Evolutionary conservation across 2,113 vertebrate species (phyloP).

Genomic region (Gambusia affinis): DNA sequence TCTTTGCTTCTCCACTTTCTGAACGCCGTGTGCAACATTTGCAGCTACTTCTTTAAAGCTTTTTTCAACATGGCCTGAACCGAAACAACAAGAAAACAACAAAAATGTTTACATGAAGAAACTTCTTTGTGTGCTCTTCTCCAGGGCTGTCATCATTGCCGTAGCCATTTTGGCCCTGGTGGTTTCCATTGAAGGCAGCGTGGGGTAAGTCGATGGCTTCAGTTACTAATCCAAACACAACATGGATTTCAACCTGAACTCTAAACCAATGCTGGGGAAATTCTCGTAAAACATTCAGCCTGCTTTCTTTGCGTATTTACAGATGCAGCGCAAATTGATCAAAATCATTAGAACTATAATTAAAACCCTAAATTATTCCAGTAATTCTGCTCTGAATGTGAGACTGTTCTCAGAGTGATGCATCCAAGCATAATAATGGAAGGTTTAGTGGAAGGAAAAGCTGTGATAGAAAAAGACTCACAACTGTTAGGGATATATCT

Average conservation of each 20-base stretch:
- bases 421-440: not conserved
- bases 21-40: not conserved
- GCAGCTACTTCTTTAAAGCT: not conserved
- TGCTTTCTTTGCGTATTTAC: not conserved
- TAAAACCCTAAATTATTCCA: no score
- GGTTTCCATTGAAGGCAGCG: constrained; percentile 54
- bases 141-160: constrained; percentile 57
- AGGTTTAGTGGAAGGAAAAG: not conserved
- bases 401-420: not conserved
- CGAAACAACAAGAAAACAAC: no score
- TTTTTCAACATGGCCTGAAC: not conserved
- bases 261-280: not conserved
- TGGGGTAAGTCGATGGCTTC: constrained; percentile 68
- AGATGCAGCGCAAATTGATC: not conserved
- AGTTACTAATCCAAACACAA: not conserved
- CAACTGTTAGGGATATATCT: not conserved
- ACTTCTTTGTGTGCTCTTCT: constrained; percentile 6
- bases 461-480: not conserved
- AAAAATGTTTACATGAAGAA: not conserved
- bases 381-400: no score
- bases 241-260: not conserved
- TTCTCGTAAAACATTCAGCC: not conserved
- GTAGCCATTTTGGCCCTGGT: constrained; percentile 46
- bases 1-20: not conserved
- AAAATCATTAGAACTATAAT: not conserved